Percentiles rank a stretch among this genome's conserved stretches.
Evolutionary conservation across 2,888 invertebrate species (phyloP).

Genomic region (Nomada fucata): DNA sequence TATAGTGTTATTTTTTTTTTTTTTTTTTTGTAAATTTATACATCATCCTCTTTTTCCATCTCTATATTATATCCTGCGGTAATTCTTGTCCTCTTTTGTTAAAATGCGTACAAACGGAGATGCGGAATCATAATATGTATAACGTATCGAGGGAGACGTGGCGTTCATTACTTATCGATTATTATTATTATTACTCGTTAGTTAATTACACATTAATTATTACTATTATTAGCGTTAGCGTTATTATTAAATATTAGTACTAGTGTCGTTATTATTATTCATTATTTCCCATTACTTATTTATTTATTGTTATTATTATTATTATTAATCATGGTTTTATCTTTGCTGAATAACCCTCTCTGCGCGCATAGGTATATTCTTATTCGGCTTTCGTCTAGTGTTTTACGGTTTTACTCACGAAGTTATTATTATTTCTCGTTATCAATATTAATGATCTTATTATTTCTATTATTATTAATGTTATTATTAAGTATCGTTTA

Average conservation of each 20-base stretch:
- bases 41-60: constrained; percentile 23
- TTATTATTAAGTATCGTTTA: constrained; percentile 56
- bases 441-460: constrained; percentile 43
- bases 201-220: constrained; percentile 45
- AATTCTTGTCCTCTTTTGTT: constrained; percentile 64
- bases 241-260: constrained; percentile 59
- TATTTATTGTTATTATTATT: constrained; percentile 40
- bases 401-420: constrained; percentile 44
- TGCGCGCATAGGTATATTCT: constrained; percentile 45
- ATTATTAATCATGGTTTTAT: constrained; percentile 45
- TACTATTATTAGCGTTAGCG: constrained; percentile 46
- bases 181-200: constrained; percentile 52
- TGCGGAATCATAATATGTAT: constrained; percentile 78
- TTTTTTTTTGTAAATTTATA: constrained; percentile 61
- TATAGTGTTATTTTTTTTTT: constrained; percentile 65
- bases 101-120: constrained; percentile 81
- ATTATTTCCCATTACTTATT: constrained; percentile 52
- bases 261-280: constrained; percentile 47
- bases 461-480: constrained; percentile 63
- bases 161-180: constrained; percentile 66
- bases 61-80: constrained; percentile 66
- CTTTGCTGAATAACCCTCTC: constrained; percentile 49
- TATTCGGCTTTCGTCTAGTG: constrained; percentile 48
- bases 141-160: constrained; percentile 71
- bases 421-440: constrained; percentile 45